These are phyloP conservation scores for Melinopterus prodromus DNA, from an alignment of 2,888 invertebrate species.

Conservation along the genomic window DNA sequence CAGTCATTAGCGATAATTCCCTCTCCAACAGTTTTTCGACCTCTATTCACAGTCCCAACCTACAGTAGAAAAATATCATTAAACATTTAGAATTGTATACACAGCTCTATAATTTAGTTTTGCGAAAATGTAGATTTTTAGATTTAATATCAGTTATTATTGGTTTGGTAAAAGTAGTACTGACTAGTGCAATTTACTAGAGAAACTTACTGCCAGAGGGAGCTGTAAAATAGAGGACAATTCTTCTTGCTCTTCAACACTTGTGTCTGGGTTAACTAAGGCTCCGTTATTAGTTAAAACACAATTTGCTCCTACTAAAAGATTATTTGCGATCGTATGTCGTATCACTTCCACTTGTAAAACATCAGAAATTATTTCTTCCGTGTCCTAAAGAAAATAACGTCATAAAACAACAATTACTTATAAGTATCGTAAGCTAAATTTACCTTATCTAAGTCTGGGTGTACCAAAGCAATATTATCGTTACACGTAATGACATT, in stretches of 20 bases:
- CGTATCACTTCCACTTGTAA: constrained; percentile 97
- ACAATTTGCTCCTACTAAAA: constrained; percentile 94
- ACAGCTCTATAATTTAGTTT: too few relatives aligned
- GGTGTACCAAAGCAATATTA: constrained; percentile 98
- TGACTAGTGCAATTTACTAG: too few relatives aligned
- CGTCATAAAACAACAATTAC: background rate
- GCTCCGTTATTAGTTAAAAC: constrained; percentile 96
- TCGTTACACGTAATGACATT: constrained; percentile 99
- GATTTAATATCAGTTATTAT: background rate
- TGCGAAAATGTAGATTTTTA: background rate
- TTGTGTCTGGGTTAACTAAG: constrained; percentile 94
- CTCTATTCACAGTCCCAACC: constrained; percentile 97
- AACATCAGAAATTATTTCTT: constrained; percentile 93
- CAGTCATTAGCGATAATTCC: constrained; percentile 99
- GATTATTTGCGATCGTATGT: constrained; percentile 94
- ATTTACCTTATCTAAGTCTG: constrained; percentile 93
- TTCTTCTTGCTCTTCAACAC: constrained; percentile 94
- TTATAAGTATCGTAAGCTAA: background rate
- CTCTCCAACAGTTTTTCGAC: constrained; percentile 94
- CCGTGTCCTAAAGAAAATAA: constrained; percentile 72
- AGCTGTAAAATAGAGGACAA: constrained; percentile 95
- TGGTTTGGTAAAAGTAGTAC: too few relatives aligned
- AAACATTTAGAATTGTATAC: background rate
- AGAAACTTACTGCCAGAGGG: constrained; percentile 83
- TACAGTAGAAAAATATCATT: constrained; percentile 49